Conservation (phyloP, 2,888 invertebrate genomes). For the Cheilosia vernalis region DNA sequence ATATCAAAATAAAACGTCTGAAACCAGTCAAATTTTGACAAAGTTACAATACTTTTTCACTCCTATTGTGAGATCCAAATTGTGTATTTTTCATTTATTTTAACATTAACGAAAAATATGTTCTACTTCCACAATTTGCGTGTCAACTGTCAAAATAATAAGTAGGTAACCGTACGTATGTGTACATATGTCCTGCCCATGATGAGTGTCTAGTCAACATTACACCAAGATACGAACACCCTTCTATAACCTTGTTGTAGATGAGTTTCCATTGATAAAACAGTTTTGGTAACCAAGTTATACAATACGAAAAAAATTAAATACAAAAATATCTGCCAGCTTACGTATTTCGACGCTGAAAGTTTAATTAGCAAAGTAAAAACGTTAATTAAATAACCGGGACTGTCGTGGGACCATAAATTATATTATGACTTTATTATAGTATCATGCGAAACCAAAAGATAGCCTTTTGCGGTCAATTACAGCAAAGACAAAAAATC, state of each 20-base stretch:
- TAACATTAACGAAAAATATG: too few relatives aligned
- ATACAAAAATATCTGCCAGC: neutral
- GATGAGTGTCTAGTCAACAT: too few relatives aligned
- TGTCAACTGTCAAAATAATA: too few relatives aligned
- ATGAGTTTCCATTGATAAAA: constrained; percentile 37
- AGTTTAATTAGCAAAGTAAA: constrained; percentile 32
- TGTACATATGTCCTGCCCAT: too few relatives aligned
- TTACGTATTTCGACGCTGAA: neutral
- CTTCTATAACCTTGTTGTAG: neutral
- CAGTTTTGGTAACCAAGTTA: constrained; percentile 35
- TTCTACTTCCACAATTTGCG: too few relatives aligned
- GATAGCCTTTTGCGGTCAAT: constrained; percentile 38
- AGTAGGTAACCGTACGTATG: too few relatives aligned
- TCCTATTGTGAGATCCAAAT: too few relatives aligned
- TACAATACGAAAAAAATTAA: neutral
- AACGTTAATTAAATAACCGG: constrained; percentile 16
- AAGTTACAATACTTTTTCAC: too few relatives aligned
- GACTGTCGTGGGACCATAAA: neutral
- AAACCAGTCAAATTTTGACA: too few relatives aligned
- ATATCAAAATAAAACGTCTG: too few relatives aligned
- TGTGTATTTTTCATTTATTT: too few relatives aligned
- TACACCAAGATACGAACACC: too few relatives aligned
- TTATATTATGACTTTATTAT: constrained; percentile 1
- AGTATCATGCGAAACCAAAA: constrained; percentile 50
- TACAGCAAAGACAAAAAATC: neutral